Evolutionary conservation across 1,140 invertebrate genomes (phyloP), one percentile per base, ranked within the genome.

Genomic region (Diabrotica virgifera): DNA sequence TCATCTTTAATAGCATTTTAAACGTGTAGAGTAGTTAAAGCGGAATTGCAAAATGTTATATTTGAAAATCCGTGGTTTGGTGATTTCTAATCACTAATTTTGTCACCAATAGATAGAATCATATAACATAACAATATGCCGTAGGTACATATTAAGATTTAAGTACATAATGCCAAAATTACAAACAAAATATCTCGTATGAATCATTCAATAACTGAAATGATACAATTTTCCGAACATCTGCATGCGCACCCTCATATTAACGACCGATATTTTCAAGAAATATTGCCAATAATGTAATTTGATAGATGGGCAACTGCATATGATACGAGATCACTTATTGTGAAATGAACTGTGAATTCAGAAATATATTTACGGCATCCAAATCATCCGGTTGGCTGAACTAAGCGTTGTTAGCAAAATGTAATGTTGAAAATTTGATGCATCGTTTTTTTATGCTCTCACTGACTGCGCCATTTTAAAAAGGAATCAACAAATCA

Each of bases 281-380:
- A n/a, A 54, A 62, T 62, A 62, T 62, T 54, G 37, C 52, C 60
- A 62, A 64, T 68, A 63, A 52, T 62, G 66, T 68, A 68, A 68
- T 68, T 64, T 68, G 66, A 68, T 68, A 68, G 66, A 68, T 68
- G 66, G 62, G 59, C 62, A 68, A 68, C 66, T 68, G 66, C 62
- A 59, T 57, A 56, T 52, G 66, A 68, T 64, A 61, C 38, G 60
- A 50, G 52, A 54, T 62, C 52, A 62, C 52, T 59, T 56, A 68
- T 68, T 64, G 66, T 36, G 38, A 64, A 68, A 68, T 68, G 66
- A 58, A 40, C 58, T 58, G 66, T 55, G 64, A 68, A 64, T 56
- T 61, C 37, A 37, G 54, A 52, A 68, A 64, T 63, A 51, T 59
- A 67, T 63, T 60, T 24, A 24, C 40, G 40, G 40, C n/a, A 46